Percentiles rank a stretch among this genome's conserved stretches.
Conservation (phyloP, 1,140 invertebrate genomes). For the Andrena cerasifolii region DNA sequence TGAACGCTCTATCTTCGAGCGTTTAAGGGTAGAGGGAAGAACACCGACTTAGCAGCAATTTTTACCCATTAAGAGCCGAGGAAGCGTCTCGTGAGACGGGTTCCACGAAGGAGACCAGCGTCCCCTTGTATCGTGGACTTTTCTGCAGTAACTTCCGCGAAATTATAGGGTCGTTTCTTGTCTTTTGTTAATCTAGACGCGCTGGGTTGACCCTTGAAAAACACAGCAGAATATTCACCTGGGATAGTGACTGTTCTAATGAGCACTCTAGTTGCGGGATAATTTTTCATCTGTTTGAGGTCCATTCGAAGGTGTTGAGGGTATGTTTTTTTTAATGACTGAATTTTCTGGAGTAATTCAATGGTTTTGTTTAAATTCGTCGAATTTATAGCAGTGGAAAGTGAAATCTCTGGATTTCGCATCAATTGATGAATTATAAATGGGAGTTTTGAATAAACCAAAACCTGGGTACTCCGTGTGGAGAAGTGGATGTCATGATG, state of each 20-base stretch:
- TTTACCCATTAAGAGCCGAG: conserved; percentile 67
- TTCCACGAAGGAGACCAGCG: conserved; percentile 33
- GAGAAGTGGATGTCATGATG: too few relatives aligned
- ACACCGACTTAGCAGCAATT: conserved; percentile 68
- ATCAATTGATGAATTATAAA: too few relatives aligned
- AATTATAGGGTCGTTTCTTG: neutral
- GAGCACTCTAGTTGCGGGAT: too few relatives aligned
- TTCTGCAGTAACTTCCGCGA: neutral
- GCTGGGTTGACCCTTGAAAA: neutral
- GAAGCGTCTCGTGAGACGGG: conserved; percentile 29
- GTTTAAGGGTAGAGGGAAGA: conserved; percentile 48
- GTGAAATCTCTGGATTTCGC: too few relatives aligned
- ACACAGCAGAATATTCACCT: neutral
- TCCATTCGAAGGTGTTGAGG: too few relatives aligned
- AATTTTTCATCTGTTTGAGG: too few relatives aligned
- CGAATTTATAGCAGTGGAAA: too few relatives aligned
- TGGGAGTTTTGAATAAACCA: too few relatives aligned
- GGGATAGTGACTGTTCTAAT: neutral
- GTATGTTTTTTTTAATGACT: too few relatives aligned
- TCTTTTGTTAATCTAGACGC: neutral
- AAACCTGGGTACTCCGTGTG: too few relatives aligned
- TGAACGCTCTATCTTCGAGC: conserved; percentile 61
- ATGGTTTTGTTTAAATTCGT: too few relatives aligned
- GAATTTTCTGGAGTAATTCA: too few relatives aligned
- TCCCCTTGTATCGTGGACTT: neutral